Conservation (phyloP, 2,797 vertebrate species). For the Melanotaenia nigrans region DNA sequence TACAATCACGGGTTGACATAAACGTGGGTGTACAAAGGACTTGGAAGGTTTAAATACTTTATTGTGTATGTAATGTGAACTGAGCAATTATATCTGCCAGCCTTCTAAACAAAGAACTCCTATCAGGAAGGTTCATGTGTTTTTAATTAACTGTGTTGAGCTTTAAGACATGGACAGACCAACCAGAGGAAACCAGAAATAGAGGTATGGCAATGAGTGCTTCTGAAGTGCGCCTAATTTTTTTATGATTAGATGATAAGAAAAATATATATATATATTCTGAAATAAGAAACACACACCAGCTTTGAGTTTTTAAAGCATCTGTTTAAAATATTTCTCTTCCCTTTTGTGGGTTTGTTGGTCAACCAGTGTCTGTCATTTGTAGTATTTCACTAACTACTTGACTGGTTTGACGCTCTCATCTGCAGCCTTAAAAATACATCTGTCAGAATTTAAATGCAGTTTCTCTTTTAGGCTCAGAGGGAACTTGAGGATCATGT, state of each 20-base stretch:
- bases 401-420: slow-evolving; percentile 47
- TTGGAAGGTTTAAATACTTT: slow-evolving; percentile 79
- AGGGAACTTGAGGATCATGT: slow-evolving; percentile 63
- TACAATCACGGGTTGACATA: slow-evolving; percentile 76
- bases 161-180: slow-evolving; percentile 59
- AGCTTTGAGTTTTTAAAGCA: slow-evolving; percentile 8
- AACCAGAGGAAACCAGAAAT: slow-evolving; percentile 49
- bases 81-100: slow-evolving; percentile 80
- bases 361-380: slow-evolving; percentile 64
- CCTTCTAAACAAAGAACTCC: slow-evolving; percentile 78
- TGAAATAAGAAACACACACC: slow-evolving; percentile 21
- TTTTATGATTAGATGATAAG: slow-evolving; percentile 26
- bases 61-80: slow-evolving; percentile 82
- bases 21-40: slow-evolving; percentile 79
- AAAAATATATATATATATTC: slow-evolving; percentile 26
- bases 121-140: slow-evolving; percentile 78
- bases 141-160: slow-evolving; percentile 77
- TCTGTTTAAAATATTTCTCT: slow-evolving; percentile 41
- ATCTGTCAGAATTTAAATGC: slow-evolving; percentile 66
- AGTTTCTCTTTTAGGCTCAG: slow-evolving; percentile 49
- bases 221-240: slow-evolving; percentile 36
- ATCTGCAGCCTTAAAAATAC: slow-evolving; percentile 60
- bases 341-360: slow-evolving; percentile 45
- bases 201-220: slow-evolving; percentile 29
- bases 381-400: slow-evolving; percentile 55